Conservation (phyloP, 2,888 invertebrate genomes). For the Lithophane leautieri region DNA sequence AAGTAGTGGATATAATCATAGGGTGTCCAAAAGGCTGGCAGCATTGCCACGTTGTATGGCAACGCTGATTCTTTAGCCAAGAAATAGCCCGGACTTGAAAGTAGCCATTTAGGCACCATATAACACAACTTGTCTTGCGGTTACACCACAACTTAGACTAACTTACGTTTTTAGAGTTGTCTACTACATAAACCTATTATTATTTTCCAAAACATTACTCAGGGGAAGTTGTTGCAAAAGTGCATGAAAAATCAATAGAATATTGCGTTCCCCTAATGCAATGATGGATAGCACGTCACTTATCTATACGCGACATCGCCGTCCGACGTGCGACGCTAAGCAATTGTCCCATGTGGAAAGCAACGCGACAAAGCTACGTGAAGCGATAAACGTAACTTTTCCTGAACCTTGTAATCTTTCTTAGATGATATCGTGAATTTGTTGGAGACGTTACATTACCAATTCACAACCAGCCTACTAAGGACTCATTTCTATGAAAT, state of each 20-base stretch:
- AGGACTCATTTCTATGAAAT: background rate
- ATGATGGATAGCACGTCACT: conserved; percentile 84
- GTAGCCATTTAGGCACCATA: background rate
- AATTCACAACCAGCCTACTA: background rate
- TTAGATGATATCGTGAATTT: background rate
- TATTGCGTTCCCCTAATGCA: conserved; percentile 83
- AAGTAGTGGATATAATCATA: no score
- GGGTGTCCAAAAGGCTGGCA: no score
- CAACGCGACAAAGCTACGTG: background rate
- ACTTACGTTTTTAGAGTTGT: background rate
- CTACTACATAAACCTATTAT: background rate
- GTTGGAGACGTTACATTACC: background rate
- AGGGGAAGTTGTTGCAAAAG: conserved; percentile 24
- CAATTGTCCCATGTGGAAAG: background rate
- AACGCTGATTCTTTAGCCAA: no score
- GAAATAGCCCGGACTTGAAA: background rate
- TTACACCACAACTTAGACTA: background rate
- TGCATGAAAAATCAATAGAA: conserved; percentile 82
- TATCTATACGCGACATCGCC: conserved; percentile 85
- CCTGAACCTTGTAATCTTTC: background rate
- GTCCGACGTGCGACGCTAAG: conserved; percentile 66
- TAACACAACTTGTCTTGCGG: no score
- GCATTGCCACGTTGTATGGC: no score
- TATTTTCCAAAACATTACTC: conserved; percentile 8
- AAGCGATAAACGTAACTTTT: background rate